A percentile compares a stretch with the other conserved stretches of the same genome.
These are phyloP conservation scores for Leptinotarsa tumamoca DNA, from an alignment of 2,888 invertebrate genomes.

Conservation along the genomic window DNA sequence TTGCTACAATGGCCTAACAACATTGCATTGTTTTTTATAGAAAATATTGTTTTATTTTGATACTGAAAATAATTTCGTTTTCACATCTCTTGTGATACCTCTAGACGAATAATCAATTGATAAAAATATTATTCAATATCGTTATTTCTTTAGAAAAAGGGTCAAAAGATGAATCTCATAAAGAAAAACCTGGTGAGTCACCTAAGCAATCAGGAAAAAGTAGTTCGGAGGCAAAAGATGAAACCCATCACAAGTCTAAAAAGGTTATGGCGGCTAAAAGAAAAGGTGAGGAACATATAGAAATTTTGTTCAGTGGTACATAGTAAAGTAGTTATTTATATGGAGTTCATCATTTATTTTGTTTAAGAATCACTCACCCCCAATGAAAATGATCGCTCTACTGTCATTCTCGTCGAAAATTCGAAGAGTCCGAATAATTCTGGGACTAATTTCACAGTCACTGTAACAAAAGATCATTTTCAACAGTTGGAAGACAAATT, in stretches of 20 bases:
- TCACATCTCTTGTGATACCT: too few species aligned
- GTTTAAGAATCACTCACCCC: not conserved
- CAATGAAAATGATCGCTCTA: not conserved
- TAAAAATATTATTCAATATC: not conserved
- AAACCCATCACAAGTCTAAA: not conserved
- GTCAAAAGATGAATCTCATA: conserved; percentile 48
- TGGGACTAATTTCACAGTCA: conserved; percentile 55
- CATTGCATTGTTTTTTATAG: too few species aligned
- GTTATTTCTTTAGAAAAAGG: conserved; percentile 46
- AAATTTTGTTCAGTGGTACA: too few species aligned
- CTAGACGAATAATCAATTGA: not conserved
- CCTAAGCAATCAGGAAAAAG: conserved; percentile 24
- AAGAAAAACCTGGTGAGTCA: conserved; percentile 42
- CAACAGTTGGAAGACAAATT: conserved; percentile 63
- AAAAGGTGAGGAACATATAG: too few species aligned
- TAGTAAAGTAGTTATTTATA: too few species aligned
- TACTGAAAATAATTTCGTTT: too few species aligned
- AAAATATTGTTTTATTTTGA: too few species aligned
- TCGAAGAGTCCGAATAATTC: conserved; percentile 44
- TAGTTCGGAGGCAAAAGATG: not conserved
- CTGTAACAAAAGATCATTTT: conserved; percentile 58
- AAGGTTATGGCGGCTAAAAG: too few species aligned
- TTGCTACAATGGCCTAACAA: too few species aligned
- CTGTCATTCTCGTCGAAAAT: conserved; percentile 49
- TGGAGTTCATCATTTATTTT: not conserved